A percentile compares a stretch with the other conserved stretches of the same genome.
Evolutionary conservation across 2,888 invertebrate genomes (phyloP).

Genomic region (Xestia c-nigrum): DNA sequence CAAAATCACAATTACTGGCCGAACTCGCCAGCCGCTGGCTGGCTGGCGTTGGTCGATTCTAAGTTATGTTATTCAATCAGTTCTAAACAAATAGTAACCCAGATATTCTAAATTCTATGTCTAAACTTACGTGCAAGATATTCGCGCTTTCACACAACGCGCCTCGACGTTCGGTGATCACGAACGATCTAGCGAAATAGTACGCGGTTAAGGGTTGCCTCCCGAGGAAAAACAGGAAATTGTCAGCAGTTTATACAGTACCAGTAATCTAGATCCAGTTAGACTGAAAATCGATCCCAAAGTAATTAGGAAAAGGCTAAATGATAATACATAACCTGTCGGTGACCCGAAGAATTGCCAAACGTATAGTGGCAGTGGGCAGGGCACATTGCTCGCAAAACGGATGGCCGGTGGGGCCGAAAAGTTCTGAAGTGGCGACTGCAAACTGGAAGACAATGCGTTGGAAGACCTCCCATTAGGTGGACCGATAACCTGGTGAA

Average conservation of each 20-base stretch:
- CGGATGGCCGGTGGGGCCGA: no score
- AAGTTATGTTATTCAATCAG: background rate
- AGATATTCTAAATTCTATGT: conserved; percentile 7
- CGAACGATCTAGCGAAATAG: conserved; percentile 28
- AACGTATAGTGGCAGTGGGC: no score
- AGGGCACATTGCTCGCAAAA: no score
- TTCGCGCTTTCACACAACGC: conserved; percentile 39
- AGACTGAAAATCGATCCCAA: background rate
- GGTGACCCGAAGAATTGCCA: background rate
- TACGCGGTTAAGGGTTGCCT: conserved; percentile 42
- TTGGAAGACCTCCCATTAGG: no score
- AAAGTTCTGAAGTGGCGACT: no score
- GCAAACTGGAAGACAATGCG: no score
- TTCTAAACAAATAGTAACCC: background rate
- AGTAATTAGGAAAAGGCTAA: background rate
- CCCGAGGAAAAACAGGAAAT: background rate
- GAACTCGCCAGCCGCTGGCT: no score
- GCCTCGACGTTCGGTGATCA: conserved; percentile 37
- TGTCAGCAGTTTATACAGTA: background rate
- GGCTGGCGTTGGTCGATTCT: no score
- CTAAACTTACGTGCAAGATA: conserved; percentile 5
- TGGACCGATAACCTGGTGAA: no score
- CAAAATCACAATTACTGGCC: no score
- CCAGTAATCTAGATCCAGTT: background rate
- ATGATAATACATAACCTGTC: background rate